A percentile compares a stretch with the other conserved stretches of the same genome.
phyloP scores from a whole-genome alignment of 2,888 invertebrate species.

The Serripes groenlandicus region DNA sequence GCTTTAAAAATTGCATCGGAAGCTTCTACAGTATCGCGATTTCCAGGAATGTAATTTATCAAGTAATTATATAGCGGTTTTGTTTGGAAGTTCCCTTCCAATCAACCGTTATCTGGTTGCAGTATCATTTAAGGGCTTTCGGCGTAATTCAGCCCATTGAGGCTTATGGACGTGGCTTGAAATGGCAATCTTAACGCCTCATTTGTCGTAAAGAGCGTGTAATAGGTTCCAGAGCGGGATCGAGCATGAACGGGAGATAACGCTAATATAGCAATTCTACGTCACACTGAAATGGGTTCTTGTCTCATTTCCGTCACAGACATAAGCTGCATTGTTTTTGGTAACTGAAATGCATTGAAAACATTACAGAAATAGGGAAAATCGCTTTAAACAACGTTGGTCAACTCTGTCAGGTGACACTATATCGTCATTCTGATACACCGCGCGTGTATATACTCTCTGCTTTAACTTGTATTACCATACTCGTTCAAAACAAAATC shows the following conservation, averaged over 20 bases:
- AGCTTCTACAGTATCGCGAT: constrained; percentile 46
- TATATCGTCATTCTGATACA: too few species aligned
- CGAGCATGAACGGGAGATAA: constrained; percentile 57
- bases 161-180: constrained; percentile 59
- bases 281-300: too few species aligned
- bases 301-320: too few species aligned
- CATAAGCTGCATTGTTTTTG: too few species aligned
- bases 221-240: constrained; percentile 45
- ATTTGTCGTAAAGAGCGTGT: constrained; percentile 65
- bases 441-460: too few species aligned
- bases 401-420: too few species aligned
- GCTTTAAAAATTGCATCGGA: constrained; percentile 61
- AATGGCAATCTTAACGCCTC: constrained; percentile 70
- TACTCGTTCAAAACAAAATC: too few species aligned
- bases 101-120: constrained; percentile 64
- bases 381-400: too few species aligned
- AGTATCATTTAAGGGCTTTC: constrained; percentile 68
- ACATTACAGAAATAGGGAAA: too few species aligned
- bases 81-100: constrained; percentile 66
- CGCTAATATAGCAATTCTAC: constrained; percentile 65
- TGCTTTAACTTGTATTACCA: too few species aligned
- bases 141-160: constrained; percentile 63
- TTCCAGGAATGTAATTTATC: constrained; percentile 68
- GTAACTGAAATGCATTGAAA: too few species aligned
- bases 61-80: constrained; percentile 71